Conservation (phyloP, 1,140 invertebrate species). For the Melitaea cinxia region DNA sequence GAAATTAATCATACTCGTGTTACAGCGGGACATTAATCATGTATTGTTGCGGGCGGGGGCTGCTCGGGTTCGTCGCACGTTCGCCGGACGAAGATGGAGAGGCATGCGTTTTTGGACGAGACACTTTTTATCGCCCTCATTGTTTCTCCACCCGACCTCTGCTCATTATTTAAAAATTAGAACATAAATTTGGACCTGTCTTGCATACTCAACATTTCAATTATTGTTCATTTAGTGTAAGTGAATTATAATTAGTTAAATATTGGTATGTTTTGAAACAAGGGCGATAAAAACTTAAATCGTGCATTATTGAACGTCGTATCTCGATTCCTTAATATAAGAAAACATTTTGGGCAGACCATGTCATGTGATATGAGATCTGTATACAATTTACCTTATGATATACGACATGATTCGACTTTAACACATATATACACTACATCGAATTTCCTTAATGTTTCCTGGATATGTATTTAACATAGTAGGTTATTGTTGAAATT, state of each 20-base stretch:
- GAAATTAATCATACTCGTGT: conserved; percentile 66
- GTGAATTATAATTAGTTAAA: conserved; percentile 1
- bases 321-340: not conserved
- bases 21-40: conserved; percentile 65
- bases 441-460: not conserved
- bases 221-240: conserved; percentile 21
- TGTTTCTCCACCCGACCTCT: conserved; percentile 23
- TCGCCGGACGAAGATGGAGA: conserved; percentile 18
- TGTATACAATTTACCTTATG: not conserved
- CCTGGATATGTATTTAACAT: conserved; percentile 7
- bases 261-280: conserved; percentile 2
- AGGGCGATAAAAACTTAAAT: not conserved
- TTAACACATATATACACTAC: not conserved
- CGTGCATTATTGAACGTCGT: not conserved
- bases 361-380: not conserved
- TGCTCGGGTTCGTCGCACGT: conserved; percentile 24
- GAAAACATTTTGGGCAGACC: not conserved
- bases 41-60: conserved; percentile 57
- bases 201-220: conserved; percentile 28
- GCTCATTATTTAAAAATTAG: conserved; percentile 29
- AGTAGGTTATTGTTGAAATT: not conserved
- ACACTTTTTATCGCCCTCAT: conserved; percentile 29
- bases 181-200: conserved; percentile 27
- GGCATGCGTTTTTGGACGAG: conserved; percentile 17
- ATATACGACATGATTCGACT: not conserved